Base-by-base conservation (phyloP, 2,113 vertebrate species). In the Sceloporus undulatus region DNA sequence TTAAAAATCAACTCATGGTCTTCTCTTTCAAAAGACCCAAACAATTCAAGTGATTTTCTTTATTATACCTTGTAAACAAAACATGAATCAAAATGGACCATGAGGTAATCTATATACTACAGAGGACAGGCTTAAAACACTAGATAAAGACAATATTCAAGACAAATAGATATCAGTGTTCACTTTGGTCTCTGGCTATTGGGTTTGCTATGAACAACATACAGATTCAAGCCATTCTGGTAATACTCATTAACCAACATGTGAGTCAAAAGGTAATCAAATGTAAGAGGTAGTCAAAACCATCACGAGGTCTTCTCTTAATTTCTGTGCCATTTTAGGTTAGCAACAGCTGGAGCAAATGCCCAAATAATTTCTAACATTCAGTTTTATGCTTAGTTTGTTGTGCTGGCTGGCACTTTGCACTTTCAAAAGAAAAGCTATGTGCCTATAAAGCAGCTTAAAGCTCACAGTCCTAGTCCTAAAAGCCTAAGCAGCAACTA, bases 171-270 rank as follows among this genome's bases (percentile, higher is more conserved):
- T 96, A 95, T 96, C 95, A 96, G 96, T 96, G 96, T 96, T 97
- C 96, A 96, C 96, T 97, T 97, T 97, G 97, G 97, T 97, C 96
- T 97, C 95, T 94, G 94, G 93, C 94, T 95, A 95, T 91, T 95
- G 90, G 91, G 93, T 94, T 96, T 95, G 94, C 85, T 90, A 95
- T 92, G 95, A 96, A 91, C 92, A 96, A 95, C 89, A 86, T 93
- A 94, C 79, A 94, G 94, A 93, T 94, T 94, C 94, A 95, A 96
- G 94, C 90, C 93, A 96, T 95, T 95, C 95, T 95, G 95, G 94
- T 93, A 94, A 94, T 94, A 86, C 91, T 90, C 92, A 89, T 92
- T 89, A 95, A 91, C 92, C 93, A 95, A 90, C 92, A 70, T 94
- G 91, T 89, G 94, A 93, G 89, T 81, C 91, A 96, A 94, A 95